Conservation (phyloP, 2,113 vertebrate species). For the Tylochromis polylepis region DNA sequence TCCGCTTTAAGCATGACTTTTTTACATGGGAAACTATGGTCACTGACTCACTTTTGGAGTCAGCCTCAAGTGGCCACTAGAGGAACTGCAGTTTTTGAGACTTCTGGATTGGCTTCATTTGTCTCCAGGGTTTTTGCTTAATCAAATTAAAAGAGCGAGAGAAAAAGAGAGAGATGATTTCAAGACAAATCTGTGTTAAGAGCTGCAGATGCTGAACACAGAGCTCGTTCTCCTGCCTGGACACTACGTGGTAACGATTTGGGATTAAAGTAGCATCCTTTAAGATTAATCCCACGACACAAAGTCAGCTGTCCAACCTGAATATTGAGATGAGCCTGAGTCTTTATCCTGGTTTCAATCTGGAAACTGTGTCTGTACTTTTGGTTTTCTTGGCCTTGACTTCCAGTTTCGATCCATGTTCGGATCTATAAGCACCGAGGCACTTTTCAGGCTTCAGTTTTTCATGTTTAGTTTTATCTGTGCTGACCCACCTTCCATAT, state of each 20-base stretch:
- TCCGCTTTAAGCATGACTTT: background rate
- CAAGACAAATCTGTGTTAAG: background rate
- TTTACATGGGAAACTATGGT: background rate
- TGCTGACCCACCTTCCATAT: background rate
- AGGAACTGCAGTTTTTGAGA: background rate
- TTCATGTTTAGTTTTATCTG: background rate
- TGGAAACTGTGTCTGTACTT: background rate
- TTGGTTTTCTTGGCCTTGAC: background rate
- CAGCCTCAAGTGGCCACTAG: background rate
- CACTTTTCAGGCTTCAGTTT: background rate
- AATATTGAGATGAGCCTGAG: background rate
- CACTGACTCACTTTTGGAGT: background rate
- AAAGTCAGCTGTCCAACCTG: background rate
- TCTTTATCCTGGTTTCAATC: background rate
- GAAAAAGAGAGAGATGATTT: background rate
- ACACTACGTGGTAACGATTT: background rate
- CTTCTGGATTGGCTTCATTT: background rate
- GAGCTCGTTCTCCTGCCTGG: background rate
- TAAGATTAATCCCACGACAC: background rate
- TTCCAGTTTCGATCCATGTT: background rate
- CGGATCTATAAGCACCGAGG: background rate
- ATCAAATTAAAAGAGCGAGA: background rate
- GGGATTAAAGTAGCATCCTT: background rate
- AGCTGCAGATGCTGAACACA: background rate
- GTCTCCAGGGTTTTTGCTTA: background rate